Conservation (phyloP, 2,888 invertebrate species). For the Polylopha cassiicola region DNA sequence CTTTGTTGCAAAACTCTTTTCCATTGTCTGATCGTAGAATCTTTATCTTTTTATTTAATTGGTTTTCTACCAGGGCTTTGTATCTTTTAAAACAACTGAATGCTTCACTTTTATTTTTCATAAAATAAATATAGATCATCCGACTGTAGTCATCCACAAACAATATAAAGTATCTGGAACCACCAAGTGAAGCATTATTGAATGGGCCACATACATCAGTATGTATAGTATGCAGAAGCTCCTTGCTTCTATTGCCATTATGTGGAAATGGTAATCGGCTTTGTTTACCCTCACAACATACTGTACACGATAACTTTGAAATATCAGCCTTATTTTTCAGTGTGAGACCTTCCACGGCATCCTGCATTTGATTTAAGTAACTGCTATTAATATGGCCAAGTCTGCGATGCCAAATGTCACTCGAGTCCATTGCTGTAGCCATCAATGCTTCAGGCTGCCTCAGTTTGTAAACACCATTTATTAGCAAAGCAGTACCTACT, state of each 20-base stretch:
- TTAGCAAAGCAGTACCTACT: constrained; percentile 6
- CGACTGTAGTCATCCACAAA: constrained; percentile 38
- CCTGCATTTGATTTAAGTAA: constrained; percentile 5
- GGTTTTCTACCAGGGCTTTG: constrained; percentile 2
- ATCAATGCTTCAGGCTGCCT: constrained; percentile 9
- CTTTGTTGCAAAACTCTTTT: constrained; percentile 2
- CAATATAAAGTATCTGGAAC: constrained; percentile 28
- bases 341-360: constrained; percentile 6
- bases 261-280: constrained; percentile 23
- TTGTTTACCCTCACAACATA: constrained; percentile 30
- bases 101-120: constrained; percentile 31
- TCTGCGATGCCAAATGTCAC: background rate
- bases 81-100: constrained; percentile 25
- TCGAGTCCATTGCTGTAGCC: constrained; percentile 5
- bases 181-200: constrained; percentile 13
- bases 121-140: constrained; percentile 30
- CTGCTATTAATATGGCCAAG: background rate
- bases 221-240: constrained; percentile 23
- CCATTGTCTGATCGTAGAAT: background rate
- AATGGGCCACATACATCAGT: constrained; percentile 28
- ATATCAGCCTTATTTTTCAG: background rate
- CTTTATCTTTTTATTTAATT: background rate
- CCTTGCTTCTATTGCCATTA: constrained; percentile 11
- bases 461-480: constrained; percentile 22
- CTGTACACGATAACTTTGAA: constrained; percentile 1